These are phyloP conservation scores for Galagoides demidoff DNA, from an alignment of 2,797 vertebrate species.

Conservation along the genomic window DNA sequence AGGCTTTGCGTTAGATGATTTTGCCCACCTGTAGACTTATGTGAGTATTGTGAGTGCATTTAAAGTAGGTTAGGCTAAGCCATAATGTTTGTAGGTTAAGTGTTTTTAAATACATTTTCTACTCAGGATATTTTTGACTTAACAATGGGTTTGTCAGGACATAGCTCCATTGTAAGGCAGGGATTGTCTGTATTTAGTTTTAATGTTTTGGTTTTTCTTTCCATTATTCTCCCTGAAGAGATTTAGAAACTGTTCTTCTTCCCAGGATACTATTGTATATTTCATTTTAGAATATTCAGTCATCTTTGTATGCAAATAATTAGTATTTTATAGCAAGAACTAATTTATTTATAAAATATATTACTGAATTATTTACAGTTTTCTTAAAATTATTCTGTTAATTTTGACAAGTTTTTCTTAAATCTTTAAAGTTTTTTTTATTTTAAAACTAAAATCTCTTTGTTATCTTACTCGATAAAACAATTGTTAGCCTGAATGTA, in stretches of 20 bases:
- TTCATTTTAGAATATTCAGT: conserved; percentile 48
- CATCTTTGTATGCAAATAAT: conserved; percentile 57
- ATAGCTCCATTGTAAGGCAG: not conserved
- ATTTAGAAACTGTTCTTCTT: not conserved
- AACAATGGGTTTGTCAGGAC: not conserved
- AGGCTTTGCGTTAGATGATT: not conserved
- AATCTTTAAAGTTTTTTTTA: not conserved
- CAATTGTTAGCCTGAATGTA: not conserved
- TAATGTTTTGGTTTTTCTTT: conserved; percentile 4
- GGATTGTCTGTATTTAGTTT: not conserved
- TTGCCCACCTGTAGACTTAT: not conserved
- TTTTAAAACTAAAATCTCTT: conserved; percentile 22
- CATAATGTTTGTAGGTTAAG: not conserved
- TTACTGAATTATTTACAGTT: conserved; percentile 68
- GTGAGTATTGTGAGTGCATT: not conserved
- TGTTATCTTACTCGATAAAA: not conserved
- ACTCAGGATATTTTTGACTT: not conserved
- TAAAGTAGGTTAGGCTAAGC: not conserved
- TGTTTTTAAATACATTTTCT: not conserved
- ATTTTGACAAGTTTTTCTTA: conserved; percentile 40
- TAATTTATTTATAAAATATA: conserved; percentile 67
- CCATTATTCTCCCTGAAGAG: not conserved
- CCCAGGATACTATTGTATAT: not conserved
- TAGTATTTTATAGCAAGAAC: conserved; percentile 59
- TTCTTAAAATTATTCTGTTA: conserved; percentile 54